phyloP scores from a whole-genome alignment of 1,140 invertebrate genomes.

The Drosophila bifasciata region DNA sequence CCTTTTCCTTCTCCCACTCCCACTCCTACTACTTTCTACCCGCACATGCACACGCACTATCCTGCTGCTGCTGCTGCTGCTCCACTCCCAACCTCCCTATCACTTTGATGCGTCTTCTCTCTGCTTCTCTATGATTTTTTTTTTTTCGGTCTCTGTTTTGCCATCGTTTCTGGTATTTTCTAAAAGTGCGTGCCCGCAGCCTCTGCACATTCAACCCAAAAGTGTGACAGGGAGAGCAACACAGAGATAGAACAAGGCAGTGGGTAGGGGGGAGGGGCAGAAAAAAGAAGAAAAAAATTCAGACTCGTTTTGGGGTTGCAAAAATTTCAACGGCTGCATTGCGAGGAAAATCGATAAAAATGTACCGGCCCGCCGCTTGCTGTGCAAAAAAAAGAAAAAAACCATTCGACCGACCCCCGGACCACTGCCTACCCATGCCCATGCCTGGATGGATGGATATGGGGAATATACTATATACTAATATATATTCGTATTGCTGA shows the following conservation, averaged over 20 bases:
- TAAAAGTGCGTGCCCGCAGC: conserved; percentile 69
- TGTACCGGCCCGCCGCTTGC: conserved; percentile 44
- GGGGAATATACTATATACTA: no score
- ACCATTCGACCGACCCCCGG: conserved; percentile 10
- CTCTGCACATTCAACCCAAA: conserved; percentile 3
- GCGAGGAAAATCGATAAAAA: conserved; percentile 76
- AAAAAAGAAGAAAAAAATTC: conserved; percentile 51
- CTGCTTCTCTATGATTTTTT: not conserved
- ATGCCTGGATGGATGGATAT: no score
- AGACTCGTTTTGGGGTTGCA: conserved; percentile 73
- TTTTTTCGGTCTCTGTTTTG: conserved; percentile 58
- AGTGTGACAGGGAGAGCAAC: conserved; percentile 2
- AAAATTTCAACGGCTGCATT: conserved; percentile 70
- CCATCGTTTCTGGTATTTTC: conserved; percentile 59
- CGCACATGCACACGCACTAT: conserved; percentile 63
- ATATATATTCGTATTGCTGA: conserved; percentile 12
- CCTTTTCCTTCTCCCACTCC: conserved; percentile 22
- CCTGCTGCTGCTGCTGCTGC: not conserved
- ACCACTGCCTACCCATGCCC: not conserved
- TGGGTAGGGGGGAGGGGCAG: conserved; percentile 12
- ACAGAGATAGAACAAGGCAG: conserved; percentile 21
- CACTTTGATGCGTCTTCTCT: not conserved
- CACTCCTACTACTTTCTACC: conserved; percentile 10
- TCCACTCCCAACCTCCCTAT: not conserved
- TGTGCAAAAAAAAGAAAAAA: conserved; percentile 10